Base-by-base conservation (phyloP, 2,797 vertebrate species). In the Anguilla obscura region DNA sequence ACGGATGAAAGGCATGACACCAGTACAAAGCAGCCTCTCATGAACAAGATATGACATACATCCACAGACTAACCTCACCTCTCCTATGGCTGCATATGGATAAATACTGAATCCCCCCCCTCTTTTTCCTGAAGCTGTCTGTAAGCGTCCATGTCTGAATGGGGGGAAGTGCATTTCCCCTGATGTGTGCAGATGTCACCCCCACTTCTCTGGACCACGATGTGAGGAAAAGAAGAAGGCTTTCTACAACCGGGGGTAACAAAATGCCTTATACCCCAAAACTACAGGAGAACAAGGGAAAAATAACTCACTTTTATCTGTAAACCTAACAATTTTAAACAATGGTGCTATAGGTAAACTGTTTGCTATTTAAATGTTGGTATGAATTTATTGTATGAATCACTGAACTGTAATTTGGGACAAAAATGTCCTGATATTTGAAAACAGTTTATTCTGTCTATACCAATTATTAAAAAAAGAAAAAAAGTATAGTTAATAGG, bases 141-240 rank as follows among this genome's bases (percentile, higher is more conserved):
- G 97, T 89, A 89, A 92, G 56, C 93, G 91, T 63, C 92, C 94
- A 82, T 98, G 97, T 91, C 91, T 96, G 58, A 96, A 97, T 0
- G 97, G 97, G 90, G 97, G 97, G 33, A 98, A 97, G 92, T 97
- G 97, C 86, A 92, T 97, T 87, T 96, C 96, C 76, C 97, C 97
- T 0, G 91, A 97, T 0, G 94, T 95, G 79, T 98, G 97, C 86
- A 94, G 96, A 89, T 98, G 97, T 88, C 96, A 95, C 1, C 90
- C 91, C 56, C 94, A 92, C 0, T 97, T 94, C 93, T 96, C 94
- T 4, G 97, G 97, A 83, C 92, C 92, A 0, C 96, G 91, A 89
- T 97, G 97, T 8, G 94, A 95, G 60, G 96, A 97, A 90, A 97
- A 93, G 90, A 96, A 93, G 40, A 95, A 95, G 86, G 87, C 71